Base-by-base conservation (phyloP, 1,140 invertebrate genomes). In the Steinernema feltiae region DNA sequence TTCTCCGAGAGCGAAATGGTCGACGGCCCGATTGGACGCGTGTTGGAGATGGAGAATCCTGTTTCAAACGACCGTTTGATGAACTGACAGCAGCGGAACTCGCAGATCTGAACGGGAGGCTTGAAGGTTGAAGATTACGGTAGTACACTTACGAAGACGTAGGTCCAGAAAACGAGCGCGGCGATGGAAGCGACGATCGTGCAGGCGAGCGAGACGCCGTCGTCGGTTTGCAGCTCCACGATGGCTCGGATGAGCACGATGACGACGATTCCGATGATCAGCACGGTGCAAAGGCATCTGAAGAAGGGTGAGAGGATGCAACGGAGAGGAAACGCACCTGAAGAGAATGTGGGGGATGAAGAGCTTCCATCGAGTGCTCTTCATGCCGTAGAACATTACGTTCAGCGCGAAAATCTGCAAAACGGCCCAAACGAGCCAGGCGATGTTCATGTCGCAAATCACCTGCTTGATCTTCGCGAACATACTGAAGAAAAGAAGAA, bases 51-150 rank as follows among this genome's bases (percentile, higher is more conserved):
- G 0, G 76, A 78, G 35, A 74, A 82, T n/a, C 81, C 81, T 1
- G 82, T 82, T 18, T 83, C 81, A 1, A 73, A 80, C 1, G 81
- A 82, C 29, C 74, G 46, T 69, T 82, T 82, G 27, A 82, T 73
- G 69, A 82, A 82, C 30, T 82, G 72, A 29, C 53, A 69, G 71
- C 81, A 82, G 24, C 72, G 24, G 18, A 82, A 76, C 76, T 81
- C 75, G 69, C 76, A 32, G 48, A 71, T 71, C 81, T 82, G 69
- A 79, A 81, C 29, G 31, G 15, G 7, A 79, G 32, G 32, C 32
- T 71, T 27, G 73, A 21, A 30, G 35, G 71, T 0, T 70, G 31
- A n/a, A 46, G n/a, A n/a, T n/a, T n/a, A n/a, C n/a, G n/a, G n/a
- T n/a, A n/a, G n/a, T n/a, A n/a, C 79, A 78, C 32, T 78, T 27